Base-by-base conservation (phyloP, 2,797 vertebrate genomes). In the Pyrocephalus nanus region DNA sequence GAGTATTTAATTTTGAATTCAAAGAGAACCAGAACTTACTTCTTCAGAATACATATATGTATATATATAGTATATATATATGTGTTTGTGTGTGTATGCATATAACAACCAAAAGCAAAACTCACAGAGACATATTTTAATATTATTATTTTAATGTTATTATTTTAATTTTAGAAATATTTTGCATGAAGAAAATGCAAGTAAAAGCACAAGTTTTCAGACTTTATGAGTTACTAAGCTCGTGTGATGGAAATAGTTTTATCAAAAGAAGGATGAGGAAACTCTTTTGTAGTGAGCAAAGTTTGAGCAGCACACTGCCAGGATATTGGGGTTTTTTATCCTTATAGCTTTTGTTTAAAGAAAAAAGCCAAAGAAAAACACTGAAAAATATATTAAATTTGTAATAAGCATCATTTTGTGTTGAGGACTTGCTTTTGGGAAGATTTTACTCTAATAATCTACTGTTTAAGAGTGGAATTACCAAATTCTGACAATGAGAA, bases 401-500 rank as follows among this genome's bases (percentile, higher is more conserved):
- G 0, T n/a, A 53, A 0, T 38, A 6, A 53, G 3, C 3, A 1
- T 65, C 43, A 18, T 66, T 75, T 69, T 73, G 10, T 10, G 1
- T 21, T 15, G 14, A 70, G 4, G 8, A 18, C 8, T 60, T 73
- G 20, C 8, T 43, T 57, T 50, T 6, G 17, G 6, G 7, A 13
- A 2, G 17, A 13, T 48, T 86, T 86, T 54, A 12, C 61, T 72
- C 20, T 38, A 30, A 38, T 38, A 34, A 20, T 50, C 8, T 42
- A 1, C 11, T 57, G 4, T 30, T 80, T 55, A 30, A 38, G 20
- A 51, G 13, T 6, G 9, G 50, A 15, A 20, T 15, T 78, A 76
- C 34, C 45, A 40, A 36, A 66, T 77, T 80, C 8, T 77, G 50
- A 13, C 42, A 14, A 4, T 71, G 60, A 83, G 48, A 74, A 88